Evolutionary conservation across 92 coral and sea anemone genomes (phyloP).

Genomic region (Bergia sp.): DNA sequence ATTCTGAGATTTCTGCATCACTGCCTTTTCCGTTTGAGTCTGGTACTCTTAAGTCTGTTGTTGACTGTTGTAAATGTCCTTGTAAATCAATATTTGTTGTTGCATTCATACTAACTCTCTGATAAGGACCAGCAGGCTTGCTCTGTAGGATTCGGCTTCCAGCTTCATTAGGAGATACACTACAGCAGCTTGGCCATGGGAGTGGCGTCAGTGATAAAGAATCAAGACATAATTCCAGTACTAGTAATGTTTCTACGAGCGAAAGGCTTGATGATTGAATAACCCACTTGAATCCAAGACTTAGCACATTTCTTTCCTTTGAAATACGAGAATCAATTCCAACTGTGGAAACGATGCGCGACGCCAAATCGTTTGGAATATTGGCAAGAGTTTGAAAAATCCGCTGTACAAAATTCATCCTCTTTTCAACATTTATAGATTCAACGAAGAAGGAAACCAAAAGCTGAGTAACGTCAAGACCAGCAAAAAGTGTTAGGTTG

Average conservation of each 20-base stretch:
- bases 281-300: background rate
- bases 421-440: background rate
- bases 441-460: background rate
- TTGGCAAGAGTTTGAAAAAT: background rate
- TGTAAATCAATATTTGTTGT: background rate
- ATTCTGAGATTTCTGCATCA: background rate
- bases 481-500: background rate
- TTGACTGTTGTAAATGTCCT: background rate
- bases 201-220: background rate
- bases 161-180: background rate
- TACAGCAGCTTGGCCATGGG: constrained; percentile 5
- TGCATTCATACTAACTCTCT: background rate
- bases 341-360: background rate
- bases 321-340: background rate
- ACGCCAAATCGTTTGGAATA: background rate
- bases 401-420: background rate
- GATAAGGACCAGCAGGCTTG: background rate
- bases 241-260: background rate
- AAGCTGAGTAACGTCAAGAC: constrained; percentile 3
- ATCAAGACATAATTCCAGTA: background rate
- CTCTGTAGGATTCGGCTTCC: background rate
- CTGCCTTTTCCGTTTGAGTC: too few species aligned
- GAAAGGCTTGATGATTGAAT: background rate
- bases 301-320: background rate
- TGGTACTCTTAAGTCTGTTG: background rate